Evolutionary conservation across 2,888 invertebrate genomes (phyloP), one percentile per base, ranked within the genome.

Genomic region (Ischnus inquisitorius): DNA sequence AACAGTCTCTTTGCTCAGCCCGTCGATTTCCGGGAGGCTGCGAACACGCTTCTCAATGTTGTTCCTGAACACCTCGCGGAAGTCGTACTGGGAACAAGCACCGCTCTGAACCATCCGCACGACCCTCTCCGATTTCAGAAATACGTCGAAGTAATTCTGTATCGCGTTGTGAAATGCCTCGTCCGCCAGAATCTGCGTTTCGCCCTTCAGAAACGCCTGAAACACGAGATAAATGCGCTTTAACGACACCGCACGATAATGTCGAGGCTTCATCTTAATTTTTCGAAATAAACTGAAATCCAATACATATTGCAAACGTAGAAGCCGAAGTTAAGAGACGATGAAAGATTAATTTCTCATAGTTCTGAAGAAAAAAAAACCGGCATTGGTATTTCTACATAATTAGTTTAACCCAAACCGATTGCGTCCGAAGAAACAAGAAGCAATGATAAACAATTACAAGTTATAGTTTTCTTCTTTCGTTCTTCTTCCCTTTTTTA

Each of bases 81-180:
- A 99, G 95, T 99, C 99, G 94, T 99, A 97, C 91, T 98, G 98
- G 65, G 99, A 99, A 94, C 99, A 99, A 86, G 99, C 99, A 54
- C 99, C 99, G 76, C 99, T 98, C 91, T 97, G 97, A 72, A 99
- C 99, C 97, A 99, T 99, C 94, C 98, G 97, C 86, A 97, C 95
- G 62, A 99, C 98, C 87, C 99, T 95, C 93, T 99, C 99, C 46
- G 99, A 99, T 94, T 98, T 98, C 60, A 99, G 95, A 94, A 99
- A 99, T 85, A 99, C 98, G 93, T 98, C 98, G 93, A 96, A 97
- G 94, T 98, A 98, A 91, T 98, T 98, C 94, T 99, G 98, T 76
- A 99, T 98, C 48, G 99, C 99, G 94, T 99, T 99, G 93, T 98
- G 99, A 94, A 99, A 99, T 76, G 99, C 99, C 94, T 99, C 99